phyloP scores from a whole-genome alignment of 2,113 vertebrate species.

The Girardinichthys multiradiatus region DNA sequence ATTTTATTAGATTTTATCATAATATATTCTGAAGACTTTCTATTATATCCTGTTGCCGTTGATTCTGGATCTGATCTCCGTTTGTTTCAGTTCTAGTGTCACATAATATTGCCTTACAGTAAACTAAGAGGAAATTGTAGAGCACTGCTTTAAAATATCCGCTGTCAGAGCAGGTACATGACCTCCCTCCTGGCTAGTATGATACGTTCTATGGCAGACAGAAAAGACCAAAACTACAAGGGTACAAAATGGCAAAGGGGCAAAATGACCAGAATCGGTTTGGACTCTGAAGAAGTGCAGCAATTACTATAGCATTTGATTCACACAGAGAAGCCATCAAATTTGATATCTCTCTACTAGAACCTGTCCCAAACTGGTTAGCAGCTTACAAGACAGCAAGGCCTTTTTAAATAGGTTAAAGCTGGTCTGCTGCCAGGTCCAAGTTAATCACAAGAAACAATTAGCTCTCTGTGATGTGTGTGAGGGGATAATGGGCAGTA shows the following conservation, averaged over 20 bases:
- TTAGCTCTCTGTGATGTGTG: constrained; percentile 74
- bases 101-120: neutral
- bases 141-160: neutral
- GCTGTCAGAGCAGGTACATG: neutral
- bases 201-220: neutral
- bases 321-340: constrained; percentile 16
- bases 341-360: constrained; percentile 30
- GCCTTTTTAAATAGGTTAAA: constrained; percentile 61
- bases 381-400: constrained; percentile 43
- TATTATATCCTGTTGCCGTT: neutral
- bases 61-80: neutral
- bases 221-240: neutral
- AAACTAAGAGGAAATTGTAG: neutral
- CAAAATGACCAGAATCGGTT: neutral
- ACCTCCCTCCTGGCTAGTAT: neutral
- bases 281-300: neutral
- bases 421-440: constrained; percentile 58
- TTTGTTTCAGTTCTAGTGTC: neutral
- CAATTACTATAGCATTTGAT: constrained; percentile 1
- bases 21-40: neutral
- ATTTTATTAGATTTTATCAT: neutral
- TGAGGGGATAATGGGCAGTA: constrained; percentile 62
- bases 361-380: constrained; percentile 42
- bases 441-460: constrained; percentile 76
- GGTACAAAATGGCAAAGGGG: neutral